Base-by-base conservation (phyloP, 1,140 invertebrate species). In the Diabrotica undecimpunctata region DNA sequence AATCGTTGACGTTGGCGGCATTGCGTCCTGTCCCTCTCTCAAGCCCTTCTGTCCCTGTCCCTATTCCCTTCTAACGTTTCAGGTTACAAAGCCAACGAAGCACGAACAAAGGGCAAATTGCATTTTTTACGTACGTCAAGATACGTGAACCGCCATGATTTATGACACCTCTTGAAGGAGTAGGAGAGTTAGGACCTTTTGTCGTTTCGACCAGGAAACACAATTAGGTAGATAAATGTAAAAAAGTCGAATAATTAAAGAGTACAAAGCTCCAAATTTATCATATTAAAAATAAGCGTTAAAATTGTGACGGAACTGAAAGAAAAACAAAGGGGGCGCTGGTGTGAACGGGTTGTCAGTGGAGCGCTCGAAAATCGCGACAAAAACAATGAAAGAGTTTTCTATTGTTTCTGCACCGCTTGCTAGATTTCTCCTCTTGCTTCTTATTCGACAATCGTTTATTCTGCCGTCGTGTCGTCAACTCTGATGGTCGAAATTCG, bases 141-240 rank as follows among this genome's bases (percentile, higher is more conserved):
- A 70, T 64, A 74, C 61, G 53, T 71, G 73, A 74, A 74, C 73
- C 70, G 66, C 68, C 70, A 59, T 77, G 75, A 77, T 77, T 77
- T 74, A 77, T 77, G 68, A 72, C 70, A 74, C 70, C 75, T 77
- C 73, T 74, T 72, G 72, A 46, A 46, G 41, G 41, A 46, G 41
- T 46, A 77, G 74, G 63, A 69, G 68, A 25, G 25, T 25, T 25
- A 25, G 25, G 25, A 13, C 51, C 65, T 64, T 69, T 76, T 77
- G 72, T 75, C 70, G 64, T 62, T 53, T 60, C 68, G 75, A 75
- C 73, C 77, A 76, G 73, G 74, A 75, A 77, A 75, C 75, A 78
- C 75, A 78, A 78, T 78, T 78, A 78, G 77, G 75, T 77, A 77
- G 75, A 78, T 77, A 78, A 78, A 77, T 77, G 75, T 75, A 72